Evolutionary conservation across 1,140 invertebrate species (phyloP).

Genomic region (Neodiprion fabricii): DNA sequence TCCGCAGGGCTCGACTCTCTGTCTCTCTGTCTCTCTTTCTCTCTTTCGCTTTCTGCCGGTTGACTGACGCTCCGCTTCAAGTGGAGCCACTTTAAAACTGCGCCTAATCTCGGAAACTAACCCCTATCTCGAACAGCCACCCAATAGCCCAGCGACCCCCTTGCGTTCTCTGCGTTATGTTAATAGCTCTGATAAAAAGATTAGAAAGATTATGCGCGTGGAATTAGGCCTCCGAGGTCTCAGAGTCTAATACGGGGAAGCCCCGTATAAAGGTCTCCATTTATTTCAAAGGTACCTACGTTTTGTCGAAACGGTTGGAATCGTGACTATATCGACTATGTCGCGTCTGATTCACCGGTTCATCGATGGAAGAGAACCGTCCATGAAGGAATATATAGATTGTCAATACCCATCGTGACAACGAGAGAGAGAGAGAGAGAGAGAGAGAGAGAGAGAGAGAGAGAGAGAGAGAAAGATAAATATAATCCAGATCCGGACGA

Average conservation of each 20-base stretch:
- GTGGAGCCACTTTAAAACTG: conserved; percentile 4
- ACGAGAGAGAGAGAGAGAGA: background rate
- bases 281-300: background rate
- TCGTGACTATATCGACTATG: too few relatives aligned
- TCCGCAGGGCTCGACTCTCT: background rate
- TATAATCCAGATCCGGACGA: conserved; percentile 9
- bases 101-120: conserved; percentile 7
- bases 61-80: conserved; percentile 4
- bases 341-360: too few relatives aligned
- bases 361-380: conserved; percentile 13
- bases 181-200: conserved; percentile 7
- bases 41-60: background rate
- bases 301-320: background rate
- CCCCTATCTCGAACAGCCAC: conserved; percentile 3
- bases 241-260: background rate
- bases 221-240: conserved; percentile 5
- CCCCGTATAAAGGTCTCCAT: background rate
- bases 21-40: background rate
- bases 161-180: background rate
- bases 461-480: conserved; percentile 10
- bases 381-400: conserved; percentile 20
- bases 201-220: background rate
- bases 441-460: background rate
- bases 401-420: too few relatives aligned
- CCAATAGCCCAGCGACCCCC: background rate